A percentile compares a stretch with the other conserved stretches of the same genome.
These are phyloP conservation scores for Microcebus jonahi DNA, from an alignment of 2,113 vertebrate species.

Conservation along the genomic window DNA sequence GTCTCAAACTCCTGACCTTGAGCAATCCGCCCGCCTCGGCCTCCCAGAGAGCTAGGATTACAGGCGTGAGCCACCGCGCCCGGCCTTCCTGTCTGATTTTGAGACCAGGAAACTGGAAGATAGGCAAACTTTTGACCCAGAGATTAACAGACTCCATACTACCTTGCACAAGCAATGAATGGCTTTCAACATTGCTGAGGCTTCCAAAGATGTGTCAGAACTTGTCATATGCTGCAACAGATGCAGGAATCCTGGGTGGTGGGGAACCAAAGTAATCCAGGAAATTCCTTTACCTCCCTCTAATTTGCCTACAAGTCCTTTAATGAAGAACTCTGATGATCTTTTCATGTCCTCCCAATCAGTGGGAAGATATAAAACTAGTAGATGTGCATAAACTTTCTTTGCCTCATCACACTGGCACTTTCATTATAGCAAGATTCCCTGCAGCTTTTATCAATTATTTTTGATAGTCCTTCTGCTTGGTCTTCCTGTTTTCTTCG, in stretches of 20 bases:
- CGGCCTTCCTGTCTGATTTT: slow-evolving; percentile 87
- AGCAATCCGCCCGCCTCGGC: no score
- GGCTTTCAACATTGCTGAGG: slow-evolving; percentile 92
- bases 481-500: slow-evolving; percentile 80
- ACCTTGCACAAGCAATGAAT: slow-evolving; percentile 91
- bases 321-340: slow-evolving; percentile 91
- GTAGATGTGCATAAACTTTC: slow-evolving; percentile 93
- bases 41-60: no score
- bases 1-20: no score
- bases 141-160: slow-evolving; percentile 92
- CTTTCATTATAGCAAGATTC: slow-evolving; percentile 79
- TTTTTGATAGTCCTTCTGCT: slow-evolving; percentile 73
- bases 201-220: slow-evolving; percentile 91
- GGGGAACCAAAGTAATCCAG: slow-evolving; percentile 90
- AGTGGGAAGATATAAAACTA: slow-evolving; percentile 93
- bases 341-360: slow-evolving; percentile 78
- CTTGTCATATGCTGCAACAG: slow-evolving; percentile 92
- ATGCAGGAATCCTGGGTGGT: slow-evolving; percentile 93
- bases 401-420: slow-evolving; percentile 89
- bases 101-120: slow-evolving; percentile 95
- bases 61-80: no score
- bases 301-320: slow-evolving; percentile 86
- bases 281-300: slow-evolving; percentile 90
- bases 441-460: slow-evolving; percentile 63
- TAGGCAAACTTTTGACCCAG: slow-evolving; percentile 94